Base-by-base conservation (phyloP, 2,113 vertebrate genomes). In the Progne subis region DNA sequence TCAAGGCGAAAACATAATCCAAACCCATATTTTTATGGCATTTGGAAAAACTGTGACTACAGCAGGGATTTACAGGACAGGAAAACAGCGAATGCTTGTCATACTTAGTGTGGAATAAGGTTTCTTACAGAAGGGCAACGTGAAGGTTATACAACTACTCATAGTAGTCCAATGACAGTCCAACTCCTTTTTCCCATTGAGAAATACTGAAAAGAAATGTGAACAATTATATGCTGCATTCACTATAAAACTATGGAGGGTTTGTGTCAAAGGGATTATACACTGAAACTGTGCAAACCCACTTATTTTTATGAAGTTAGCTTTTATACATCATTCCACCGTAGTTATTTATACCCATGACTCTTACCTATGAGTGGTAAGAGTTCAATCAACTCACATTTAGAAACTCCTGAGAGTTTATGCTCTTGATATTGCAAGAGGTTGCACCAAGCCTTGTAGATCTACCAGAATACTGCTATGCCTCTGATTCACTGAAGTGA, bases 281-380 rank as follows among this genome's bases (percentile, higher is more conserved):
- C 11, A 56, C 12, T 60, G n/a, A 63, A 67, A 39, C 9, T 18
- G 13, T 32, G 32, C 8, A 57, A 61, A 82, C 0, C 0, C 6
- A 23, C 34, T 61, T 44, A 8, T 57, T 84, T 64, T 39, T 8
- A 13, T 44, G 25, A 57, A 65, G 13, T 71, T 49, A 20, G 15
- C 6, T 24, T 70, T 75, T 84, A 32, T 41, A 29, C 12, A 34
- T 4, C 31, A 32, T 71, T 86, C 7, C 25, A 31, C 26, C 31
- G 20, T 28, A 47, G 52, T 78, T 55, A 69, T 44, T 39, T 74
- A 7, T 61, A 60, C 7, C 15, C n/a, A 28, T 39, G 47, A 46
- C 69, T 46, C 32, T n/a, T 60, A 68, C 12, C 3, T 53, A 15
- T 21, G 15, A 44, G 31, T 21, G 11, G 10, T 39, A 61, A 67